phyloP scores from a whole-genome alignment of 2,113 vertebrate genomes.

The Solea solea region DNA sequence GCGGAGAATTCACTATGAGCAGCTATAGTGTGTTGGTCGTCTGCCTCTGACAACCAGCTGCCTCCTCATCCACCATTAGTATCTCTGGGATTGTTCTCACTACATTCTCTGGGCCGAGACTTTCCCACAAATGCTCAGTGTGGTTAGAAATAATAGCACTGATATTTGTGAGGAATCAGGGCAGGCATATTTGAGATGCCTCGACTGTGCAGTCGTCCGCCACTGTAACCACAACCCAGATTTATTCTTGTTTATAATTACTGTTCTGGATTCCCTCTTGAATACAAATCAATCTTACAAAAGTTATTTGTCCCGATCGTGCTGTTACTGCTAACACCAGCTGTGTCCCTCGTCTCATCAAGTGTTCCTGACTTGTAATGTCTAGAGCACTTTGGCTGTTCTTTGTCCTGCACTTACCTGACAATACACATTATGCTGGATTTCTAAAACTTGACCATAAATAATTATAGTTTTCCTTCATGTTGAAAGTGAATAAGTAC shows the following conservation, averaged over 20 bases:
- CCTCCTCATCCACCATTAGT: neutral
- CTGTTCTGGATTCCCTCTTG: no score
- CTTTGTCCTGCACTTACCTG: no score
- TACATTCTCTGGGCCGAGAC: neutral
- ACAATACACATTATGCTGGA: neutral
- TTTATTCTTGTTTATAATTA: neutral
- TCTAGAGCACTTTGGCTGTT: no score
- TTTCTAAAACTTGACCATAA: conserved; percentile 8
- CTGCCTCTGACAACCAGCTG: conserved; percentile 9
- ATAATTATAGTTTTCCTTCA: neutral
- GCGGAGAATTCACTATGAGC: no score
- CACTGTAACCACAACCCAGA: neutral
- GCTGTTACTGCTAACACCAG: no score
- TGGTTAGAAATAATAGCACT: neutral
- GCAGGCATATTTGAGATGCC: neutral
- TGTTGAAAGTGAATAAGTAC: neutral
- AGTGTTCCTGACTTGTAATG: no score
- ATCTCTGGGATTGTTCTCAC: neutral
- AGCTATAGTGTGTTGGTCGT: neutral
- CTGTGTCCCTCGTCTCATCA: no score
- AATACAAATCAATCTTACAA: no score
- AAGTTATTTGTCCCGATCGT: no score
- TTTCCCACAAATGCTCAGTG: conserved; percentile 2
- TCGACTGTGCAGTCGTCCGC: neutral
- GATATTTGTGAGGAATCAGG: neutral